A percentile compares a stretch with the other conserved stretches of the same genome.
These are phyloP conservation scores for Eunapius fragilis DNA, from an alignment of 37 sponge, comb jelly and placozoan genomes.

Conservation along the genomic window DNA sequence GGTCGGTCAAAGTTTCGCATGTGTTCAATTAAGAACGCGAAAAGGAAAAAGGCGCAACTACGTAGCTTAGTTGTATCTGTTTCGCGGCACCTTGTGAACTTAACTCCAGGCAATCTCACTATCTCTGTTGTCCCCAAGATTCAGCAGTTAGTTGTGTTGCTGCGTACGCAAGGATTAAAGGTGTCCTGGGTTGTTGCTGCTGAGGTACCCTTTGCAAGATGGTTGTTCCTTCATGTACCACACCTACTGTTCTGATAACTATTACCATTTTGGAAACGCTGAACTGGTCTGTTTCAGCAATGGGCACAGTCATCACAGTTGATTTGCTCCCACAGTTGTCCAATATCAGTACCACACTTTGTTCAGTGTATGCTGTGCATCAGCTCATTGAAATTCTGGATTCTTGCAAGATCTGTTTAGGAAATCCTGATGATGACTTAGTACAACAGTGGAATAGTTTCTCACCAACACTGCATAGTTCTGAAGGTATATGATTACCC, in stretches of 20 bases:
- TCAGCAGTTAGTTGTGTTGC: not conserved
- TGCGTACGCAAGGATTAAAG: not conserved
- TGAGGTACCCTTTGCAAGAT: not conserved
- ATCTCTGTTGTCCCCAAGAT: not conserved
- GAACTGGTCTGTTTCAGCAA: not conserved
- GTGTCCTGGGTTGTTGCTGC: not conserved
- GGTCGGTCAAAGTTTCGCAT: not conserved
- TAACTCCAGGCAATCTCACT: not conserved
- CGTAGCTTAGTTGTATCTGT: not conserved
- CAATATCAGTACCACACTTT: too few relatives aligned
- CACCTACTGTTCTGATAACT: not conserved
- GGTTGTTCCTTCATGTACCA: not conserved
- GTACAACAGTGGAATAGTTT: too few relatives aligned
- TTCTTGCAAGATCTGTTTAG: too few relatives aligned
- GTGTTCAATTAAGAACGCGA: not conserved
- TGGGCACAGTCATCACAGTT: too few relatives aligned
- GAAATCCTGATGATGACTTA: too few relatives aligned
- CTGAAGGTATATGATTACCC: too few relatives aligned
- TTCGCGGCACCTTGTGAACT: not conserved
- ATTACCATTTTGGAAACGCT: not conserved
- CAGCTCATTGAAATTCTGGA: too few relatives aligned
- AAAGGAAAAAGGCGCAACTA: not conserved
- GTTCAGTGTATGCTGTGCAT: too few relatives aligned
- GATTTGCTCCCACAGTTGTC: too few relatives aligned
- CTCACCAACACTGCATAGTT: too few relatives aligned